A percentile compares a stretch with the other conserved stretches of the same genome.
Evolutionary conservation across 2,888 invertebrate species (phyloP).

Genomic region (Pseudoips prasinana): DNA sequence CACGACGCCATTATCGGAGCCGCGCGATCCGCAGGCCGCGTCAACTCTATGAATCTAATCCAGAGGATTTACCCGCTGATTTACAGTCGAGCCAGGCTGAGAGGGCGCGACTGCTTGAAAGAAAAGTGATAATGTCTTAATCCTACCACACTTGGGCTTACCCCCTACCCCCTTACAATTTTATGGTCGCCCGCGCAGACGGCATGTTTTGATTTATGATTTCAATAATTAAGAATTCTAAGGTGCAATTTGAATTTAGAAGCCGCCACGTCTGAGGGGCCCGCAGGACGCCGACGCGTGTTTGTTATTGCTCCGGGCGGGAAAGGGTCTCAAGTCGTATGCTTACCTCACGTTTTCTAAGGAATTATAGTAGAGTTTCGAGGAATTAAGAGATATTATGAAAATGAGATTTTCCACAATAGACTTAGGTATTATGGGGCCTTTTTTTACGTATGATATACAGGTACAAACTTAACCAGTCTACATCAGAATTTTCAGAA

Average conservation of each 20-base stretch:
- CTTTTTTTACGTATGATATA: too few species aligned
- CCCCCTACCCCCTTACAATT: constrained; percentile 62
- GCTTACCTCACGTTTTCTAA: constrained; percentile 66
- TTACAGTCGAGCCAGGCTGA: constrained; percentile 73
- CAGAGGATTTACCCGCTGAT: constrained; percentile 81
- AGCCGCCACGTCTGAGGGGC: constrained; percentile 65
- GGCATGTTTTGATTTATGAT: constrained; percentile 81
- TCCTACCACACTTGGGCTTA: constrained; percentile 80
- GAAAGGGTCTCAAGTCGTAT: constrained; percentile 63
- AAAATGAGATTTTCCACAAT: constrained; percentile 37
- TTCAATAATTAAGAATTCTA: constrained; percentile 82
- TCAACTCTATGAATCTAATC: constrained; percentile 82
- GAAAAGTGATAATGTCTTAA: constrained; percentile 87
- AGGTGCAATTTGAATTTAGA: constrained; percentile 81
- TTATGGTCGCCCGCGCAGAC: constrained; percentile 79
- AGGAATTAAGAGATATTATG: constrained; percentile 58
- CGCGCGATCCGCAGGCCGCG: constrained; percentile 75
- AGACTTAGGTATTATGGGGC: background rate
- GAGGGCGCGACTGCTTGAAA: constrained; percentile 77
- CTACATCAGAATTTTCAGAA: too few species aligned
- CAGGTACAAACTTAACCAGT: too few species aligned
- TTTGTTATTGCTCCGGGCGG: constrained; percentile 73
- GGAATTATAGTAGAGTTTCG: constrained; percentile 64
- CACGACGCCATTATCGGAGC: constrained; percentile 77
- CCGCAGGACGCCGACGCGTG: constrained; percentile 74